These are phyloP conservation scores for Monopterus albus DNA, from an alignment of 2,113 vertebrate species.

Conservation along the genomic window DNA sequence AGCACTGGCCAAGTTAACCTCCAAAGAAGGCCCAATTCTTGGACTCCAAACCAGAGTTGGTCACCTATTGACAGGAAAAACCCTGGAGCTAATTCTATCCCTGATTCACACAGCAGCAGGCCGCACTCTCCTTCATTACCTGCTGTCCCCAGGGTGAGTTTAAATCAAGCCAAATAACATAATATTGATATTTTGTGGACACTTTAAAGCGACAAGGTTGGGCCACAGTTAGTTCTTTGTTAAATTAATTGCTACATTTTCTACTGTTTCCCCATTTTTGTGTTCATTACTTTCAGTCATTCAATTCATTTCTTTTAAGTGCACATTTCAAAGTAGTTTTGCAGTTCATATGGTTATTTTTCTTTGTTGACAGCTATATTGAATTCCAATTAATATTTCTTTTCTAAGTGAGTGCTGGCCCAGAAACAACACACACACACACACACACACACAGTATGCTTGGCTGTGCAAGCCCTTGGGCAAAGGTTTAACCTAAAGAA, in stretches of 20 bases:
- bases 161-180: constrained; percentile 26
- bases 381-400: constrained; percentile 38
- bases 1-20: constrained; percentile 24
- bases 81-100: constrained; percentile 82
- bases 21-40: constrained; percentile 57
- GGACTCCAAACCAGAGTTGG: constrained; percentile 46
- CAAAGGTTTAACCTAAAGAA: constrained; percentile 42
- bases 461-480: constrained; percentile 32
- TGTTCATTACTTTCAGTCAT: constrained; percentile 22
- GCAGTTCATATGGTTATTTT: constrained; percentile 15
- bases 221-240: no score
- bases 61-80: constrained; percentile 70
- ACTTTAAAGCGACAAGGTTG: no score
- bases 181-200: constrained; percentile 13
- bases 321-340: no score
- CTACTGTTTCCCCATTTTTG: constrained; percentile 13
- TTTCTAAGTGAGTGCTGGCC: constrained; percentile 41
- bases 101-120: constrained; percentile 76
- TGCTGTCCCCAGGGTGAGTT: constrained; percentile 67
- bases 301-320: no score
- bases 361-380: constrained; percentile 23
- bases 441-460: background rate
- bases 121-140: constrained; percentile 45
- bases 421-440: constrained; percentile 30
- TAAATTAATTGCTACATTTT: constrained; percentile 9